Percentiles rank a stretch among this genome's conserved stretches.
Evolutionary conservation across 2,797 vertebrate genomes (phyloP).

Genomic region (Periophthalmus magnuspinnatus): DNA sequence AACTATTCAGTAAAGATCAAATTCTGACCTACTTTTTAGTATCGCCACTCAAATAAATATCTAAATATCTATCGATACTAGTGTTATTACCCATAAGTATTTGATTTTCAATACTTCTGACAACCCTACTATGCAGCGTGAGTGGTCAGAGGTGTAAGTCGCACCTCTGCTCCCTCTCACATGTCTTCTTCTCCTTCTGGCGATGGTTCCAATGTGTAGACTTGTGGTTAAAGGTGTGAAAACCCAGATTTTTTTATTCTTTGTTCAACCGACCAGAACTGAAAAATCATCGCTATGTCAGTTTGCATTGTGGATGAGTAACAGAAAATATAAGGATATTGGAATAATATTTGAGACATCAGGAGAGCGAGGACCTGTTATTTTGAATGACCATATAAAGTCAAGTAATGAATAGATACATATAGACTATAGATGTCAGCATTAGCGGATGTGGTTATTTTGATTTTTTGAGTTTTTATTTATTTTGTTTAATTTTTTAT

Average conservation of each 20-base stretch:
- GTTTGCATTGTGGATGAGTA: slow-evolving; percentile 28
- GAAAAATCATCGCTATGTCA: slow-evolving; percentile 42
- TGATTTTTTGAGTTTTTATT: not conserved
- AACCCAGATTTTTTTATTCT: slow-evolving; percentile 12
- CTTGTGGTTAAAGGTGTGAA: slow-evolving; percentile 46
- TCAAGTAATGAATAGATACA: too few relatives aligned
- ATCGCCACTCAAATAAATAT: too few relatives aligned
- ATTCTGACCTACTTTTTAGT: too few relatives aligned
- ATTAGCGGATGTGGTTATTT: too few relatives aligned
- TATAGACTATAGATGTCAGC: too few relatives aligned
- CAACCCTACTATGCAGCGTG: slow-evolving; percentile 10
- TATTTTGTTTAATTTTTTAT: not conserved
- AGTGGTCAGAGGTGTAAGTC: slow-evolving; percentile 51
- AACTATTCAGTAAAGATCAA: too few relatives aligned
- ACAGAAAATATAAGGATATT: slow-evolving; percentile 5
- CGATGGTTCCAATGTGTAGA: slow-evolving; percentile 35
- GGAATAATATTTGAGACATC: not conserved
- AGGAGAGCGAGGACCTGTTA: not conserved
- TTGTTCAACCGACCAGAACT: slow-evolving; percentile 24
- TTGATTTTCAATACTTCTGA: too few relatives aligned
- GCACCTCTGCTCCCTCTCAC: slow-evolving; percentile 40
- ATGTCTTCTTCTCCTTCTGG: slow-evolving; percentile 10
- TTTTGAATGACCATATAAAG: not conserved
- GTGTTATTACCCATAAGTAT: too few relatives aligned
- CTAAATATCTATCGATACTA: too few relatives aligned